These are phyloP conservation scores for Capitella teleta DNA, from an alignment of 1,140 invertebrate genomes.

Conservation along the genomic window DNA sequence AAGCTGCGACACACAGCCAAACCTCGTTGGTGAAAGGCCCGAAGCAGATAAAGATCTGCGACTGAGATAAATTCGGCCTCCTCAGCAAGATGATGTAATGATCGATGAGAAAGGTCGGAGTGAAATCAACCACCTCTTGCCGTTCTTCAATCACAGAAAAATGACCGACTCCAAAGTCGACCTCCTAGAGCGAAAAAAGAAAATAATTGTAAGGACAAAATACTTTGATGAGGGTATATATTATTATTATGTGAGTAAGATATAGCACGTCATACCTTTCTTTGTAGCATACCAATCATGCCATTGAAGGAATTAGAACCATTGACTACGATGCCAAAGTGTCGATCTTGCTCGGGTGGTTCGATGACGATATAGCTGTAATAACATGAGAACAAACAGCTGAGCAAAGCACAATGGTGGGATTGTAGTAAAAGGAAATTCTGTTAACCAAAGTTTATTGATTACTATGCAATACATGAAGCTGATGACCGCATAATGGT, in stretches of 20 bases:
- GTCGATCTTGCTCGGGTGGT: slow-evolving; percentile 3
- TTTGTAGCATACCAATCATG: slow-evolving; percentile 25
- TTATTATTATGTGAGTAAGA: not conserved
- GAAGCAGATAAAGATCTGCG: slow-evolving; percentile 61
- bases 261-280: slow-evolving; percentile 3
- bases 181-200: slow-evolving; percentile 31
- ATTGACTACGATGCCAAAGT: not conserved
- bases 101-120: slow-evolving; percentile 62
- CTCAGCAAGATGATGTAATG: slow-evolving; percentile 61
- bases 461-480: not conserved
- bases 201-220: not conserved
- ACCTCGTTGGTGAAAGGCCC: slow-evolving; percentile 61
- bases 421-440: not conserved
- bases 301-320: slow-evolving; percentile 24
- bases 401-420: not conserved
- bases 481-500: not conserved
- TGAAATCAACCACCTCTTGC: slow-evolving; percentile 63
- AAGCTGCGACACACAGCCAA: slow-evolving; percentile 62
- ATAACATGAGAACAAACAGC: not conserved
- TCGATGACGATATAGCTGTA: slow-evolving; percentile 16
- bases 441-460: not conserved
- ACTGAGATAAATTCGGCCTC: slow-evolving; percentile 53
- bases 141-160: slow-evolving; percentile 55
- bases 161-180: slow-evolving; percentile 60
- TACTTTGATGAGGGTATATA: not conserved